phyloP scores from a whole-genome alignment of 2,888 invertebrate genomes.

The Hypselothyrea guttata region DNA sequence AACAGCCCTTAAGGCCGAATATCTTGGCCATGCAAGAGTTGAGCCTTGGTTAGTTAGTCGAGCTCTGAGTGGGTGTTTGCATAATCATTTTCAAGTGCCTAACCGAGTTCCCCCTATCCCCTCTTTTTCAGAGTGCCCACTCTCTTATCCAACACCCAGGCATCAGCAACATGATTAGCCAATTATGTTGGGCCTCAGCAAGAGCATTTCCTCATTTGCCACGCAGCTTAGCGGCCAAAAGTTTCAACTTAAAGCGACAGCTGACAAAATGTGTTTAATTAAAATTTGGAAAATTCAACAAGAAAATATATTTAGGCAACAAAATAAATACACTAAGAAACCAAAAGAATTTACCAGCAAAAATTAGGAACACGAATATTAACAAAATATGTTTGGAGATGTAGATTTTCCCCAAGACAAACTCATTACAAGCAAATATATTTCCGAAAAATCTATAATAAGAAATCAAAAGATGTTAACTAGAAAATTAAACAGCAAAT shows the following conservation, averaged over 20 bases:
- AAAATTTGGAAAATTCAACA: conserved; percentile 50
- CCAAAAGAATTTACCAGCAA: no score
- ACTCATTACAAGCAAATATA: no score
- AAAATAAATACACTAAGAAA: conserved; percentile 5
- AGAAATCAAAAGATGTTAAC: no score
- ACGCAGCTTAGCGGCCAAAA: conserved; percentile 51
- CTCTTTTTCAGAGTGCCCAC: no score
- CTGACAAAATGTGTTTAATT: conserved; percentile 70
- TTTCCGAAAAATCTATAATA: no score
- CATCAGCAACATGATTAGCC: conserved; percentile 65
- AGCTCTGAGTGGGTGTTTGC: conserved; percentile 62
- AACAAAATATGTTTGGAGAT: no score
- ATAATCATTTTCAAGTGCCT: conserved; percentile 61
- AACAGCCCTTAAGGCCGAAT: conserved; percentile 25
- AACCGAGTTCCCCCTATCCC: conserved; percentile 1
- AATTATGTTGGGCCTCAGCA: conserved; percentile 56
- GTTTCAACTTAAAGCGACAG: conserved; percentile 65
- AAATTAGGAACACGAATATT: no score
- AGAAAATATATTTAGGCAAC: conserved; percentile 5
- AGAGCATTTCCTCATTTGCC: conserved; percentile 44
- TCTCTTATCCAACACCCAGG: not conserved
- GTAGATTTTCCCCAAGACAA: no score
- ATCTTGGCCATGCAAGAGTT: conserved; percentile 40
- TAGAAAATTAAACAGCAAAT: no score
- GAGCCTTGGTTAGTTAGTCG: conserved; percentile 14